Conservation (phyloP, 2,797 vertebrate genomes). For the Onychomys torridus region DNA sequence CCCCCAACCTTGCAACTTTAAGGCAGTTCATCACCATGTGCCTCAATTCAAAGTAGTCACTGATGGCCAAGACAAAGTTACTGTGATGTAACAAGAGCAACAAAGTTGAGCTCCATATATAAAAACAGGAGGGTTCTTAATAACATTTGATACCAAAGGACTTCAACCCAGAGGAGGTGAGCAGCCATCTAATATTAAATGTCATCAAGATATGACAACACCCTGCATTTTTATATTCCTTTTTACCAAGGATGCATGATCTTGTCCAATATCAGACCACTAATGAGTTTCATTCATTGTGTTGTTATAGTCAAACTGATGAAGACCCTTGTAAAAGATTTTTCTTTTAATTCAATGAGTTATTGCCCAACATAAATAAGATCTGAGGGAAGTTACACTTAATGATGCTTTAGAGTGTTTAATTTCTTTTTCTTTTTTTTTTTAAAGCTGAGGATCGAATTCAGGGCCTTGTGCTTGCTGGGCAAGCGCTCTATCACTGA, state of each 20-base stretch:
- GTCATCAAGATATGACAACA: not conserved
- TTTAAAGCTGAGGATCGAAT: too few species aligned
- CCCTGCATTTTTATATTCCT: not conserved
- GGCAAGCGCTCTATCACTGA: too few species aligned
- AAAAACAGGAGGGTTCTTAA: conserved; percentile 88
- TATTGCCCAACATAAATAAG: conserved; percentile 91
- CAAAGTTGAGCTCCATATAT: conserved; percentile 94
- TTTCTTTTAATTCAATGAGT: conserved; percentile 92
- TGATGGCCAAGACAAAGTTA: conserved; percentile 94
- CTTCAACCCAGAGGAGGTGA: conserved; percentile 88
- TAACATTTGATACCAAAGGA: conserved; percentile 89
- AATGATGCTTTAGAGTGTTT: conserved; percentile 93
- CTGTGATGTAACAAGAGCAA: conserved; percentile 91
- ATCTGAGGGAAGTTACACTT: conserved; percentile 93
- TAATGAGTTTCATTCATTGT: conserved; percentile 80
- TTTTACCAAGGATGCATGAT: conserved; percentile 1
- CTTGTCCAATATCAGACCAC: not conserved
- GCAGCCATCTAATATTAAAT: conserved; percentile 54
- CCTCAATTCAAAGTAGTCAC: conserved; percentile 92
- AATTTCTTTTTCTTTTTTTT: too few species aligned
- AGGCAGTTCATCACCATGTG: conserved; percentile 92
- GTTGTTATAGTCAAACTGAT: conserved; percentile 93
- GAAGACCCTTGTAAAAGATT: conserved; percentile 92
- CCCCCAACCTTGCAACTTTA: conserved; percentile 94
- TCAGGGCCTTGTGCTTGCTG: too few species aligned